Evolutionary conservation across 2,888 invertebrate genomes (phyloP).

Genomic region (Ochropleura leucogaster): DNA sequence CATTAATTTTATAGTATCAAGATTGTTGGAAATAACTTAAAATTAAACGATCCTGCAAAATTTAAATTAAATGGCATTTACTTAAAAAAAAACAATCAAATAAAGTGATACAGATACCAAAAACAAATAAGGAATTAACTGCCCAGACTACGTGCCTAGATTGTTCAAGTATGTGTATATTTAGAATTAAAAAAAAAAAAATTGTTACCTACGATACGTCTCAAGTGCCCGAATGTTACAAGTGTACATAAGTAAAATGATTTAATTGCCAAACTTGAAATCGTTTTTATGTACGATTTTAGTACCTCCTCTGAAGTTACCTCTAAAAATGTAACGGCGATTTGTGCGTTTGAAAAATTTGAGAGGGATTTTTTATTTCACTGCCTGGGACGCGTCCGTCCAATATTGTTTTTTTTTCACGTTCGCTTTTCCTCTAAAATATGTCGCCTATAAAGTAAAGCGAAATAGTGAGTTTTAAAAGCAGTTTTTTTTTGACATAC

Average conservation of each 20-base stretch:
- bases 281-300: slow-evolving; percentile 29
- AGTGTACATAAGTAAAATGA: slow-evolving; percentile 43
- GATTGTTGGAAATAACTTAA: not conserved
- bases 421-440: slow-evolving; percentile 47
- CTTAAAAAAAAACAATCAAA: slow-evolving; percentile 9
- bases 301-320: slow-evolving; percentile 6
- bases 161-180: slow-evolving; percentile 11
- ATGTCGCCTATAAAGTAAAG: slow-evolving; percentile 41
- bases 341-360: slow-evolving; percentile 35
- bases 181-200: slow-evolving; percentile 4
- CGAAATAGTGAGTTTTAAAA: slow-evolving; percentile 47
- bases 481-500: slow-evolving; percentile 32
- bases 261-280: slow-evolving; percentile 49
- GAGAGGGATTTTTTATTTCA: slow-evolving; percentile 44
- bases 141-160: not conserved
- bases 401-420: slow-evolving; percentile 45
- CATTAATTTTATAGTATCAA: not conserved
- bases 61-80: slow-evolving; percentile 6
- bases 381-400: slow-evolving; percentile 26
- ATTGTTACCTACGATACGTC: slow-evolving; percentile 40
- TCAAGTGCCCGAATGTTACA: slow-evolving; percentile 39
- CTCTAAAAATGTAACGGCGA: slow-evolving; percentile 18
- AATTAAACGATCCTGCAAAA: not conserved
- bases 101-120: slow-evolving; percentile 5
- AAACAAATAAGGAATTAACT: slow-evolving; percentile 12